Conservation (phyloP, 2,113 vertebrate species). For the Rhadina sibilatrix region DNA sequence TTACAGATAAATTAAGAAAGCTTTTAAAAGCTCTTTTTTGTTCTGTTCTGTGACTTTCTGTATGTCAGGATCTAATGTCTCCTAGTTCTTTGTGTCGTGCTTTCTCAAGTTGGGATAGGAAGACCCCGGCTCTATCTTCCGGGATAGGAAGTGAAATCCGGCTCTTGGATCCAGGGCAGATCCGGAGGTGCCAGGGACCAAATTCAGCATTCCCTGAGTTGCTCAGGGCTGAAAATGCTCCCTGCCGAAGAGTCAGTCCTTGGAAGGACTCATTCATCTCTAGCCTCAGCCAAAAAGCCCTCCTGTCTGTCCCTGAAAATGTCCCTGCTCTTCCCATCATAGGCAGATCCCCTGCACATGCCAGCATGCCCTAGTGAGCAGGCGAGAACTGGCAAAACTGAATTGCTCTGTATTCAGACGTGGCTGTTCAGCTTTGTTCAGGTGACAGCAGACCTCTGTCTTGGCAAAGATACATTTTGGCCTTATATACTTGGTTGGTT, state of each 20-base stretch:
- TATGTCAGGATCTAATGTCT: neutral
- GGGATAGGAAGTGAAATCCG: neutral
- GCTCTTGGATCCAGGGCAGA: neutral
- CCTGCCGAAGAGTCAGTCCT: neutral
- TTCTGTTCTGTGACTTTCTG: neutral
- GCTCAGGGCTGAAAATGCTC: neutral
- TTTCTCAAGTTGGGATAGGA: neutral
- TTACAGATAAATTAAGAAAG: neutral
- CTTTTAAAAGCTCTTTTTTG: neutral
- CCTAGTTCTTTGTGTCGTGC: neutral
- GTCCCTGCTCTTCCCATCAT: neutral
- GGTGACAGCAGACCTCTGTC: neutral
- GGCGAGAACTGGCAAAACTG: neutral
- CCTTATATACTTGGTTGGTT: neutral
- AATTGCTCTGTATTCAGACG: neutral
- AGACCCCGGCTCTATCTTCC: too few species aligned
- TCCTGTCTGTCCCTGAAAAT: neutral
- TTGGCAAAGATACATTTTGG: neutral
- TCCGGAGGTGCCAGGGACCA: neutral
- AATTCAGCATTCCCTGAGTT: neutral
- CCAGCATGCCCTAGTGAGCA: fast-evolving
- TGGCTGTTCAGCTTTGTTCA: neutral
- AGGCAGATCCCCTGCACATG: neutral
- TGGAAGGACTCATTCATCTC: neutral
- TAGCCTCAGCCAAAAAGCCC: neutral